Conservation (phyloP, 1,140 invertebrate genomes). For the Nylanderia fulva region DNA sequence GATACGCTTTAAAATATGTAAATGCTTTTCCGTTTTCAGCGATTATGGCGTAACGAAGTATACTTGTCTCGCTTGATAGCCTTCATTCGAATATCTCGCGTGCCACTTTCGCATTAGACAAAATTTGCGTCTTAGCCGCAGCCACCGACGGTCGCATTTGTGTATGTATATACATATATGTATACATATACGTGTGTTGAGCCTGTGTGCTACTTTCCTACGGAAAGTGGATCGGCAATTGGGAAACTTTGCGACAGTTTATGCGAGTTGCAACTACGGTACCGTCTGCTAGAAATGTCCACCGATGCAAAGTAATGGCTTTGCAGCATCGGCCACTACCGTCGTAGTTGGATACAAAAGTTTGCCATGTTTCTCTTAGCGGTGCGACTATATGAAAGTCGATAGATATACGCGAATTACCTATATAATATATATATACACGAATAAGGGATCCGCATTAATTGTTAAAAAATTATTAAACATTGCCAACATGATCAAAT, state of each 20-base stretch:
- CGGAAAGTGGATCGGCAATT: conserved; percentile 66
- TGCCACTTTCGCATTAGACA: conserved; percentile 53
- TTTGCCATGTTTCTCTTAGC: conserved; percentile 9
- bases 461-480: conserved; percentile 20
- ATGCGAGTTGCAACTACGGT: conserved; percentile 33
- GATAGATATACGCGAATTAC: background rate
- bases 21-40: background rate
- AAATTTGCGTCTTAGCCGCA: conserved; percentile 42
- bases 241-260: conserved; percentile 67
- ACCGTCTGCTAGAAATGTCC: conserved; percentile 7
- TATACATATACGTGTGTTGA: background rate
- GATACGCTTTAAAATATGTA: background rate
- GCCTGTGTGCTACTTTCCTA: conserved; percentile 45
- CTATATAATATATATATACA: no score
- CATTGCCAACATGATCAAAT: background rate
- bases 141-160: background rate
- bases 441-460: no score
- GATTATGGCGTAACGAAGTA: background rate
- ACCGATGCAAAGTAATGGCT: conserved; percentile 11
- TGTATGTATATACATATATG: background rate
- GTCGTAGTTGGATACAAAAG: conserved; percentile 5
- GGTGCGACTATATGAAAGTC: background rate
- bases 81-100: background rate
- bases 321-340: background rate
- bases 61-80: background rate